phyloP scores from a whole-genome alignment of 2,888 invertebrate genomes.

The Eupelmus urozonus region DNA sequence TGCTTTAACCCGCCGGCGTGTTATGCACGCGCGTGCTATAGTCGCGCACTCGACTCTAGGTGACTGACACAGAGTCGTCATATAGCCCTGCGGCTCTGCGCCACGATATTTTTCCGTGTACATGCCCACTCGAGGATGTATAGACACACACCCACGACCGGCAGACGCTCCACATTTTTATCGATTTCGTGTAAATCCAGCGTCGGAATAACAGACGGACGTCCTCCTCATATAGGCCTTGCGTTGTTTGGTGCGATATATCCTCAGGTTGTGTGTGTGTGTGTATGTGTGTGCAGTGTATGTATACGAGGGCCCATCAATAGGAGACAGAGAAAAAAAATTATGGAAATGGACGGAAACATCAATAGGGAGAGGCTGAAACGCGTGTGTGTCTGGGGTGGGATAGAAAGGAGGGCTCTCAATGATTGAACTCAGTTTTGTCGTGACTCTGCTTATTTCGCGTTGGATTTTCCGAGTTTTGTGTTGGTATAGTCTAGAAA shows the following conservation, averaged over 20 bases:
- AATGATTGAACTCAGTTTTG: constrained; percentile 27
- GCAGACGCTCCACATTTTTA: constrained; percentile 72
- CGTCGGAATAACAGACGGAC: constrained; percentile 62
- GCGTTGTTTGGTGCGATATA: neutral
- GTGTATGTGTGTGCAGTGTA: neutral
- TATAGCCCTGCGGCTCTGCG: neutral
- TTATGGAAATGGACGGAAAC: constrained; percentile 3
- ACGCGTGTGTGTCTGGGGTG: neutral
- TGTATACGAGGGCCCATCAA: constrained; percentile 14
- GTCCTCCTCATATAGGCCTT: constrained; percentile 1
- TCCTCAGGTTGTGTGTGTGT: neutral
- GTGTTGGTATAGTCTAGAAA: no score
- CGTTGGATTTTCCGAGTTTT: no score
- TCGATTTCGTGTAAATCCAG: constrained; percentile 74
- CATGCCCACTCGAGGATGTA: constrained; percentile 63
- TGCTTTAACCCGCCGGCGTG: neutral
- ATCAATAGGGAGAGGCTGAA: neutral
- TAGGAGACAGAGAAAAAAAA: neutral
- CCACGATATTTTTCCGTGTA: constrained; percentile 38
- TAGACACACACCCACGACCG: neutral
- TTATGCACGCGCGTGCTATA: neutral
- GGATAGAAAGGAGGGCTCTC: neutral
- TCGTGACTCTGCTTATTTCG: neutral
- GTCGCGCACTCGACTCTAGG: constrained; percentile 19
- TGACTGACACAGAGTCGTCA: constrained; percentile 28